Base-by-base conservation (phyloP, 2,113 vertebrate species). In the Amphiprion percula region DNA sequence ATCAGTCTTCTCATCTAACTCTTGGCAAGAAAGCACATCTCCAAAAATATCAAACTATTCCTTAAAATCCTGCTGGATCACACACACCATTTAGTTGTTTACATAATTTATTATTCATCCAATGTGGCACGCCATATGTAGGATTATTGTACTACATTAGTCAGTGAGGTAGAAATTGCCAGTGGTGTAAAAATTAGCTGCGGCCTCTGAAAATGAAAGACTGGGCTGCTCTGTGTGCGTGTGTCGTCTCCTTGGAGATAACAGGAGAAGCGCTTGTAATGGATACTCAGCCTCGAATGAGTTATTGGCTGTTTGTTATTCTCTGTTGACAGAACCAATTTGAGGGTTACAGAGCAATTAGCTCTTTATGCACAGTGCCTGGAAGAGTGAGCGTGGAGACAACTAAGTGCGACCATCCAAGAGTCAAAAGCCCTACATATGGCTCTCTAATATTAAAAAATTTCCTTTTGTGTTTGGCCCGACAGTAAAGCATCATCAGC, bases 301-400 rank as follows among this genome's bases (percentile, higher is more conserved):
- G 82, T 90, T 92, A 89, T 87, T 82, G 88, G 85, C 80, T 87
- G 86, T 90, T 94, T 89, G 88, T 88, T 88, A 88, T 91, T 88
- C 87, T 72, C 89, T 33, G 68, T 66, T 83, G 84, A 87, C 64
- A 80, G 85, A 81, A 79, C 81, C 88, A 87, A 85, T 91, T 91
- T 87, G 89, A 89, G 84, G 86, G 84, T 86, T 90, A 81, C 83
- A 62, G 71, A 77, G 83, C 86, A 93, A 90, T 93, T 91, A 94
- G 83, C 79, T 82, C 73, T 79, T 88, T 83, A 82, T 89, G 77
- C 71, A 24, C 64, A 67, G 58, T 28, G 62, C 10, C 75, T 67
- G 39, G 80, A 74, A 82, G 46, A 81, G 55, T 9, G 62, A 79
- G 74, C 2, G 19, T 24, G 59, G 54, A 39, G 60, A 72, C 54